phyloP scores from a whole-genome alignment of 2,113 vertebrate genomes.

The Oriolus oriolus region DNA sequence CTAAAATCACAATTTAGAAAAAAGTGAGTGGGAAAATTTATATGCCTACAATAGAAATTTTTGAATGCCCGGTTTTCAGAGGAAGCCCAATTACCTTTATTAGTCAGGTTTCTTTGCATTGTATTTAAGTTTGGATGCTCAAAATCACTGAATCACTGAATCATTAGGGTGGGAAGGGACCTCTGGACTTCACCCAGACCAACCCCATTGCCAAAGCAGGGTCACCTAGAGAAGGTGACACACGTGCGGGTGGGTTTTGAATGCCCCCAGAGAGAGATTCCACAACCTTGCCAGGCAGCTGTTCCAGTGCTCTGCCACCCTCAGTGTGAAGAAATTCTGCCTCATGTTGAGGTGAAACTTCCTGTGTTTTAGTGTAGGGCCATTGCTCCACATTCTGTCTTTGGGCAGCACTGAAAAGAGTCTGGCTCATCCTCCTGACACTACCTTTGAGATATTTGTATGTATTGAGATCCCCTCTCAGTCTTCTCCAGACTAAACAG shows the following conservation, averaged over 20 bases:
- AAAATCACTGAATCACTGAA: background rate
- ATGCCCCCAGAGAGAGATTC: background rate
- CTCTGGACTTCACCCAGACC: background rate
- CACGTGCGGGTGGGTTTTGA: fast-evolving
- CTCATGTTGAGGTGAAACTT: background rate
- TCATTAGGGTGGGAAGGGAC: background rate
- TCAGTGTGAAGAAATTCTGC: background rate
- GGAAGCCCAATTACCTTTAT: background rate
- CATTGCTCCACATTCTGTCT: background rate
- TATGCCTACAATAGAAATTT: background rate
- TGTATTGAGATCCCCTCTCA: background rate
- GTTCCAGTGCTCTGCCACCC: background rate
- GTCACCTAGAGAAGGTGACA: background rate
- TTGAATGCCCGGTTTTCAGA: background rate
- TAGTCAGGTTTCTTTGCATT: background rate
- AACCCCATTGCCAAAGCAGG: background rate
- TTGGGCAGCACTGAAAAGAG: background rate
- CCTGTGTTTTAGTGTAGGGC: background rate
- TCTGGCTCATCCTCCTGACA: background rate
- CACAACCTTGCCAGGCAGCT: background rate
- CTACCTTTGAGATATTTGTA: background rate
- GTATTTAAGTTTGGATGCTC: background rate
- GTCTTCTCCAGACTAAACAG: background rate
- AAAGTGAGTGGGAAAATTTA: background rate
- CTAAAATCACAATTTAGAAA: background rate